Evolutionary conservation across 2,797 vertebrate genomes (phyloP).

Genomic region (Alectoris magna): DNA sequence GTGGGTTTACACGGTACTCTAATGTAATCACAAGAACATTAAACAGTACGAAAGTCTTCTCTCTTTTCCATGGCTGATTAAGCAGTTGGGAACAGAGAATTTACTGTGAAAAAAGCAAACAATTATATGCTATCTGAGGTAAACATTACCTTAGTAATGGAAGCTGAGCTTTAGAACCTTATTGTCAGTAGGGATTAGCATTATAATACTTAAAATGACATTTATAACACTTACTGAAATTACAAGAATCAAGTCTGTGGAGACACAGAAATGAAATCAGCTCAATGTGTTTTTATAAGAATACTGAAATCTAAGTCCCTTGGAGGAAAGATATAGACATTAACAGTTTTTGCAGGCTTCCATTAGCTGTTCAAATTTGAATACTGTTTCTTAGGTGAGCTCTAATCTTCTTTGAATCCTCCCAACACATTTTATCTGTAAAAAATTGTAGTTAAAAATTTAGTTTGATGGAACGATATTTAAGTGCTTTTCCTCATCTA

Average conservation of each 20-base stretch:
- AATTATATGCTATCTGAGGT: slow-evolving; percentile 90
- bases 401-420: slow-evolving; percentile 87
- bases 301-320: slow-evolving; percentile 85
- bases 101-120: slow-evolving; percentile 85
- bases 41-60: slow-evolving; percentile 76
- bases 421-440: slow-evolving; percentile 86
- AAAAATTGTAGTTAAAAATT: slow-evolving; percentile 87
- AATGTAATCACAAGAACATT: slow-evolving; percentile 76
- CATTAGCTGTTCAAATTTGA: slow-evolving; percentile 88
- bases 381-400: slow-evolving; percentile 86
- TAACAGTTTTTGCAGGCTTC: slow-evolving; percentile 84
- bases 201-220: slow-evolving; percentile 91
- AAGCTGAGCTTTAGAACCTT: slow-evolving; percentile 87
- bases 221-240: slow-evolving; percentile 92
- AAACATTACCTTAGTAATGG: slow-evolving; percentile 93
- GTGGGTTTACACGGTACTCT: slow-evolving; percentile 55
- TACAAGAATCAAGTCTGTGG: slow-evolving; percentile 84
- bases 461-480: slow-evolving; percentile 87
- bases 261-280: slow-evolving; percentile 83
- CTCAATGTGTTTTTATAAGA: slow-evolving; percentile 87
- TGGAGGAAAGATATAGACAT: slow-evolving; percentile 86
- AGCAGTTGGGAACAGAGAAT: slow-evolving; percentile 87
- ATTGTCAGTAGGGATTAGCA: slow-evolving; percentile 89
- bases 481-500: slow-evolving; percentile 86
- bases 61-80: slow-evolving; percentile 88